Evolutionary conservation across 2,888 invertebrate species (phyloP).

Genomic region (Hipparchia semele): DNA sequence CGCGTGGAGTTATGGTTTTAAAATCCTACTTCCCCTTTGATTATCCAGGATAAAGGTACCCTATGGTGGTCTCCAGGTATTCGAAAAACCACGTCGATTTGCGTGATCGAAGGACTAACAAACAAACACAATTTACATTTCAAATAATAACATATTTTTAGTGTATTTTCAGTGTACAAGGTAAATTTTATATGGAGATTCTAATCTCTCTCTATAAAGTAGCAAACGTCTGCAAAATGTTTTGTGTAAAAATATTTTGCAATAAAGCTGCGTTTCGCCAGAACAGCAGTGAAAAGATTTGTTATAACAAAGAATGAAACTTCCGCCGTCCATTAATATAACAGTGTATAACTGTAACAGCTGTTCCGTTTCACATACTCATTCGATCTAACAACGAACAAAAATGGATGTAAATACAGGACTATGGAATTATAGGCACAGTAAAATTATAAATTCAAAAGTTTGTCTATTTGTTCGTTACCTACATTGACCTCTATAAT

Average conservation of each 20-base stretch:
- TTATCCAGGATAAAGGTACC: too few species aligned
- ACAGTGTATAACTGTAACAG: conserved; percentile 13
- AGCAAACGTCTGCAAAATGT: neutral
- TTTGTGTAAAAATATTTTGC: conserved; percentile 14
- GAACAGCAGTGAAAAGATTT: conserved; percentile 14
- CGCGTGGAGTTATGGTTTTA: neutral
- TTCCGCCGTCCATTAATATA: conserved; percentile 19
- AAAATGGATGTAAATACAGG: neutral
- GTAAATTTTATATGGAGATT: neutral
- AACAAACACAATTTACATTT: too few species aligned
- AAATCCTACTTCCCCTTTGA: too few species aligned
- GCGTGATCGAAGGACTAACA: neutral
- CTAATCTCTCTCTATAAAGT: neutral
- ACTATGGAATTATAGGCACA: neutral
- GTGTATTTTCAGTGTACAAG: neutral
- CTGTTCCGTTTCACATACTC: conserved; percentile 20
- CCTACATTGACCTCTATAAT: too few species aligned
- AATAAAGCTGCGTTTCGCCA: neutral
- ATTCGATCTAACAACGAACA: conserved; percentile 10
- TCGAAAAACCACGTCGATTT: neutral
- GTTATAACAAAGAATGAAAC: conserved; percentile 25
- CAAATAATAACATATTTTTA: too few species aligned
- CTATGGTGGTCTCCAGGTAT: too few species aligned
- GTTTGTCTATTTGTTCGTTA: too few species aligned
- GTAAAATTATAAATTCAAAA: too few species aligned